Evolutionary conservation across 2,797 vertebrate genomes (phyloP).

Genomic region (Hipposideros larvatus): DNA sequence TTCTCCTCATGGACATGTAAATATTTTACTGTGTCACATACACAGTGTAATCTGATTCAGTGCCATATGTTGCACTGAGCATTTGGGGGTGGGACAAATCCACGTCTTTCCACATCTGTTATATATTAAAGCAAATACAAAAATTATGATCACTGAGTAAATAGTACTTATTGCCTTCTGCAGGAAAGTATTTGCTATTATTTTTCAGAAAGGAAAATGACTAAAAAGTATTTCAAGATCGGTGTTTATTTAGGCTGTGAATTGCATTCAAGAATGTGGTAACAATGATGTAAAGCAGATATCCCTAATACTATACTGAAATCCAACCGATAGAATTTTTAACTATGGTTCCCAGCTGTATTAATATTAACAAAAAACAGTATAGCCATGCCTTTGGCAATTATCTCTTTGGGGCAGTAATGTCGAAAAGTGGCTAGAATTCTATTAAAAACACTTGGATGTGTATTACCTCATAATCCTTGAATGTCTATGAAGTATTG

Average conservation of each 20-base stretch:
- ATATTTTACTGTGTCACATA: slow-evolving; percentile 64
- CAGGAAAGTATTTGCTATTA: slow-evolving; percentile 75
- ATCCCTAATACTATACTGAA: slow-evolving; percentile 16
- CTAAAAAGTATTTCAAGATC: slow-evolving; percentile 62
- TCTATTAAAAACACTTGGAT: background rate
- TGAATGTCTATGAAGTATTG: slow-evolving; percentile 45
- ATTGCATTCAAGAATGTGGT: background rate
- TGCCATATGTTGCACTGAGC: slow-evolving; percentile 70
- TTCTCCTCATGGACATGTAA: background rate
- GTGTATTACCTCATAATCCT: background rate
- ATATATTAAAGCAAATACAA: slow-evolving; percentile 83
- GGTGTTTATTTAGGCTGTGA: slow-evolving; percentile 56
- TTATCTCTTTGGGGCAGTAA: background rate
- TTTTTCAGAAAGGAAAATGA: slow-evolving; percentile 65
- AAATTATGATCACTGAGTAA: slow-evolving; percentile 81
- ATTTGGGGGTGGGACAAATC: slow-evolving; percentile 67
- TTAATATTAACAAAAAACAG: background rate
- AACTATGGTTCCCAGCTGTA: slow-evolving; percentile 10
- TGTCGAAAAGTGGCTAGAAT: background rate
- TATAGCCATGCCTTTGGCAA: background rate
- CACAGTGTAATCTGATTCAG: slow-evolving; percentile 60
- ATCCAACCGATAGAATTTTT: background rate
- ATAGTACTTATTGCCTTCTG: slow-evolving; percentile 78
- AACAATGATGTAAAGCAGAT: slow-evolving; percentile 40
- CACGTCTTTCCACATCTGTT: slow-evolving; percentile 84